Evolutionary conservation across 2,797 vertebrate species (phyloP).

Genomic region (Crypturellus tataupa): DNA sequence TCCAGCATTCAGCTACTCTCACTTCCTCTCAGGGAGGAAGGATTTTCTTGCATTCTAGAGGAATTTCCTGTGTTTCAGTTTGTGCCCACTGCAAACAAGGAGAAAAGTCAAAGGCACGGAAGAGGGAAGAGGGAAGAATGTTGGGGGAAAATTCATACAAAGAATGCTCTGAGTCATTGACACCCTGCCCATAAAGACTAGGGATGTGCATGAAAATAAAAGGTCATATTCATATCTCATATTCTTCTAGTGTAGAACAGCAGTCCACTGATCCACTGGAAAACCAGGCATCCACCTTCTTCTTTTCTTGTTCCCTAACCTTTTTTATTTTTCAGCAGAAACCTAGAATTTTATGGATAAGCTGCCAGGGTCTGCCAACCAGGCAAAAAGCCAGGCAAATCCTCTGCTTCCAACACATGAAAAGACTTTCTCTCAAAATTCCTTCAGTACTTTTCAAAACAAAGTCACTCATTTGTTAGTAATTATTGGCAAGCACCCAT

Average conservation of each 20-base stretch:
- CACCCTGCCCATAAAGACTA: background rate
- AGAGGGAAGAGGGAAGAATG: background rate
- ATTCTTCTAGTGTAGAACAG: background rate
- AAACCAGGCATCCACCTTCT: background rate
- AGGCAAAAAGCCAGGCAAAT: background rate
- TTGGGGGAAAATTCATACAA: background rate
- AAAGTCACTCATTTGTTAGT: background rate
- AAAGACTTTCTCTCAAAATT: background rate
- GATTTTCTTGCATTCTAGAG: background rate
- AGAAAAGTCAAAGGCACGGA: background rate
- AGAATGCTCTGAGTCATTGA: background rate
- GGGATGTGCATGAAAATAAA: background rate
- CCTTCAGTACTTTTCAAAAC: background rate
- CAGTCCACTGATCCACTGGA: background rate
- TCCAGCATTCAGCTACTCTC: background rate
- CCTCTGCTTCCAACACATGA: background rate
- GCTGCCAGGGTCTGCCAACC: background rate
- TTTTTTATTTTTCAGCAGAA: background rate
- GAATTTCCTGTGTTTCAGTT: background rate
- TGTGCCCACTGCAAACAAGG: background rate
- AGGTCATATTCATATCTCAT: accelerated
- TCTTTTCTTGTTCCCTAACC: background rate
- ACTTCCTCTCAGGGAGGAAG: background rate
- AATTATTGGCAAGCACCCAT: background rate
- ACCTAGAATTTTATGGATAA: background rate